Evolutionary conservation across 2,888 invertebrate species (phyloP).

Genomic region (Cistogaster globosa): DNA sequence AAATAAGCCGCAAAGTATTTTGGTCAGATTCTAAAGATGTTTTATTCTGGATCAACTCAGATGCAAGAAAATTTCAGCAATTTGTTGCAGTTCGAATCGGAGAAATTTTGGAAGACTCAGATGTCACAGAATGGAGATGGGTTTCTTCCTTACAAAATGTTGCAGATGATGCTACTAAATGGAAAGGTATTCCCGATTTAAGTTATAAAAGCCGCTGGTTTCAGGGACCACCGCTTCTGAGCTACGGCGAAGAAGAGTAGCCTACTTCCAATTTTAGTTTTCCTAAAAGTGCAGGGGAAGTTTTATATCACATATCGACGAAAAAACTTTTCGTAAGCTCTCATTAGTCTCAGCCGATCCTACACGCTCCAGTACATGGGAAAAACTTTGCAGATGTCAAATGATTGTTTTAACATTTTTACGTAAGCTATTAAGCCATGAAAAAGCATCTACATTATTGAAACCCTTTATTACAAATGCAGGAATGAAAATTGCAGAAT

Average conservation of each 20-base stretch:
- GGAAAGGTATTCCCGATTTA: not conserved
- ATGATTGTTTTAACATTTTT: not conserved
- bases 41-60: slow-evolving; percentile 49
- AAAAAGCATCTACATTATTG: slow-evolving; percentile 3
- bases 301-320: not conserved
- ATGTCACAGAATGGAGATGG: not conserved
- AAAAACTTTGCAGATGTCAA: slow-evolving; percentile 25
- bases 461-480: not conserved
- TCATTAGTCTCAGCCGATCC: slow-evolving; percentile 1
- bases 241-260: slow-evolving; percentile 13
- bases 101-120: slow-evolving; percentile 49
- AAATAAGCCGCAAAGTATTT: slow-evolving; percentile 30
- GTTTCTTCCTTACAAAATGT: slow-evolving; percentile 26
- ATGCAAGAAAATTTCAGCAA: slow-evolving; percentile 49
- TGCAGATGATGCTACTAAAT: slow-evolving; percentile 43
- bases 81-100: slow-evolving; percentile 51
- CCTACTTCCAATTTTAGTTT: not conserved
- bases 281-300: not conserved
- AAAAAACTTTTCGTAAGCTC: too few species aligned
- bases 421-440: slow-evolving; percentile 16
- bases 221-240: slow-evolving; percentile 30
- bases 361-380: slow-evolving; percentile 43
- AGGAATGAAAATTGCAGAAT: too few species aligned
- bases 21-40: slow-evolving; percentile 55
- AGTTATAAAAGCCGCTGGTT: slow-evolving; percentile 30